A percentile compares a stretch with the other conserved stretches of the same genome.
Conservation (phyloP, 2,797 vertebrate genomes). For the Diceros bicornis region DNA sequence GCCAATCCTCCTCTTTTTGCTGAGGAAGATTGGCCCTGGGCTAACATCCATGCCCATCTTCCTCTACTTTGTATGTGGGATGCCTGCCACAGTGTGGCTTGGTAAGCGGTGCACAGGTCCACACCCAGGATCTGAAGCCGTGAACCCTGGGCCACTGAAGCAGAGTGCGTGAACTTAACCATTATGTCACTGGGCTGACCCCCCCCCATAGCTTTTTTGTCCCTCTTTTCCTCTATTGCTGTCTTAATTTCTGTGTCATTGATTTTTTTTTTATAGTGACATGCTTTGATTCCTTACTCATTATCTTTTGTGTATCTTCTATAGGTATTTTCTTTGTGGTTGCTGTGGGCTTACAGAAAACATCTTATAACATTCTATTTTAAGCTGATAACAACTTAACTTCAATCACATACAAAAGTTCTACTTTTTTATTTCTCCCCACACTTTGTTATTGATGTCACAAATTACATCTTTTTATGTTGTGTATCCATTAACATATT, state of each 20-base stretch:
- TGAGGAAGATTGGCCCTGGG: no score
- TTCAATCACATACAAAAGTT: neutral
- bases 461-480: neutral
- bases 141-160: no score
- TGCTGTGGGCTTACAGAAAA: neutral
- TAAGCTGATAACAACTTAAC: neutral
- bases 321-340: neutral
- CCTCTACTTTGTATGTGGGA: no score
- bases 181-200: no score
- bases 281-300: neutral
- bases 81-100: no score
- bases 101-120: no score
- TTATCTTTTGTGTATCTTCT: constrained; percentile 19
- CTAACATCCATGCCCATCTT: no score
- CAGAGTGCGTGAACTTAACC: no score
- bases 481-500: neutral
- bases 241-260: neutral
- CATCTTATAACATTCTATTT: neutral
- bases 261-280: neutral
- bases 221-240: neutral
- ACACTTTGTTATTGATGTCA: neutral
- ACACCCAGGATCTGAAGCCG: no score
- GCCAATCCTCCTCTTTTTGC: no score
- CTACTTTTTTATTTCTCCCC: neutral
- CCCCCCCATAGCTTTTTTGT: neutral